Conservation (phyloP, 1,140 invertebrate species). For the Trichonephila clavata region DNA sequence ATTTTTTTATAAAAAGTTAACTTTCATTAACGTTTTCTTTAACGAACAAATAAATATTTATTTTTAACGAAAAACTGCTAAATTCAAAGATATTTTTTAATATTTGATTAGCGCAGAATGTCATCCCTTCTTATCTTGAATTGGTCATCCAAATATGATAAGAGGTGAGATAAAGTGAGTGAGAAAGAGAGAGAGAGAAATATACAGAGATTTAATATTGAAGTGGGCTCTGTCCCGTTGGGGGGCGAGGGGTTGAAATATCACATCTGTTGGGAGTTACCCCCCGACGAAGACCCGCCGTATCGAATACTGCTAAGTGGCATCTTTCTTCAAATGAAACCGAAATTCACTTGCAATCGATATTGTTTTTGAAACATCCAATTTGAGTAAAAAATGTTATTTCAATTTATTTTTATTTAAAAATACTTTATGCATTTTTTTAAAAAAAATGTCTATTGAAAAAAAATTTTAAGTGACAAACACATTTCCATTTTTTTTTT, state of each 20-base stretch:
- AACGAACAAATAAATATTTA: too few relatives aligned
- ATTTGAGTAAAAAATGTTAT: background rate
- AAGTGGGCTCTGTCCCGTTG: background rate
- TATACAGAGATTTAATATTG: background rate
- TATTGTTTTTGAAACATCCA: background rate
- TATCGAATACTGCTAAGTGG: conserved; percentile 50
- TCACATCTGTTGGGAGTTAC: conserved; percentile 76
- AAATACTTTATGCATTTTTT: too few relatives aligned
- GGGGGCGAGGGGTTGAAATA: conserved; percentile 74
- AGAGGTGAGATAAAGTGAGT: background rate
- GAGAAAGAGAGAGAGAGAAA: background rate
- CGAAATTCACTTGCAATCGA: background rate
- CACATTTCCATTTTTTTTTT: too few relatives aligned
- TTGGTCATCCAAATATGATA: background rate
- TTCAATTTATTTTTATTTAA: background rate
- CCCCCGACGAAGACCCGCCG: conserved; percentile 45
- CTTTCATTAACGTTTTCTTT: too few relatives aligned
- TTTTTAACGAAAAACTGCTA: too few relatives aligned
- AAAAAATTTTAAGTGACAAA: too few relatives aligned
- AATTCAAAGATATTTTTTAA: too few relatives aligned
- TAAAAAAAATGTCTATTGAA: too few relatives aligned
- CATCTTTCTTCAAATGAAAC: background rate
- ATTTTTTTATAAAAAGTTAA: too few relatives aligned
- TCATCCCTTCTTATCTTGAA: background rate
- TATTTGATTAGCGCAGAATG: background rate